Percentiles rank a stretch among this genome's conserved stretches.
phyloP scores from a whole-genome alignment of 2,888 invertebrate species.

The Mythimna pallens region DNA sequence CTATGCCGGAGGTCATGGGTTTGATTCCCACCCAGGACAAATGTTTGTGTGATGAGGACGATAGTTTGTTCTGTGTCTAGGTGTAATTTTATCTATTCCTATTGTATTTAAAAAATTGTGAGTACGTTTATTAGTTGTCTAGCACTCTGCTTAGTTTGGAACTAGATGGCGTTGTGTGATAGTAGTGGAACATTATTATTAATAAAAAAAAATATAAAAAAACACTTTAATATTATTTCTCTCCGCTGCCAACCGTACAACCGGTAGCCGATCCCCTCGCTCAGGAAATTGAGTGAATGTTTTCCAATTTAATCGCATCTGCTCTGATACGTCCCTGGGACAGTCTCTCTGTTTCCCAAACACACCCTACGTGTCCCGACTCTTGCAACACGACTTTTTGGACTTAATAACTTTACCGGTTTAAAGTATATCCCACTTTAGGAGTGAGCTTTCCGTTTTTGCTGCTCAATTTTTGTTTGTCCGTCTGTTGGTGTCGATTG shows the following conservation, averaged over 20 bases:
- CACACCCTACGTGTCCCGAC: conserved; percentile 66
- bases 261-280: conserved; percentile 79
- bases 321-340: conserved; percentile 80
- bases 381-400: conserved; percentile 58
- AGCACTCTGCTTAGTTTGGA: no score
- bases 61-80: no score
- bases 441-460: conserved; percentile 19
- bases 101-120: no score
- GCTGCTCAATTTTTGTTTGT: conserved; percentile 46
- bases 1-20: no score
- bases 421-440: conserved; percentile 44
- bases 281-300: conserved; percentile 90
- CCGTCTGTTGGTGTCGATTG: conserved; percentile 26
- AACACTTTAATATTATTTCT: conserved; percentile 19
- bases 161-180: no score
- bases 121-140: no score
- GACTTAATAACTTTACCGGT: conserved; percentile 63
- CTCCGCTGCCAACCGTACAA: conserved; percentile 72
- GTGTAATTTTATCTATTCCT: no score
- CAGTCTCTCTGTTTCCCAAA: conserved; percentile 72
- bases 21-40: no score
- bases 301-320: conserved; percentile 90
- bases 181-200: no score
- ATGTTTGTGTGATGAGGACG: no score
- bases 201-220: no score